phyloP scores from a whole-genome alignment of 2,888 invertebrate genomes.

The Phyllotreta cruciferae region DNA sequence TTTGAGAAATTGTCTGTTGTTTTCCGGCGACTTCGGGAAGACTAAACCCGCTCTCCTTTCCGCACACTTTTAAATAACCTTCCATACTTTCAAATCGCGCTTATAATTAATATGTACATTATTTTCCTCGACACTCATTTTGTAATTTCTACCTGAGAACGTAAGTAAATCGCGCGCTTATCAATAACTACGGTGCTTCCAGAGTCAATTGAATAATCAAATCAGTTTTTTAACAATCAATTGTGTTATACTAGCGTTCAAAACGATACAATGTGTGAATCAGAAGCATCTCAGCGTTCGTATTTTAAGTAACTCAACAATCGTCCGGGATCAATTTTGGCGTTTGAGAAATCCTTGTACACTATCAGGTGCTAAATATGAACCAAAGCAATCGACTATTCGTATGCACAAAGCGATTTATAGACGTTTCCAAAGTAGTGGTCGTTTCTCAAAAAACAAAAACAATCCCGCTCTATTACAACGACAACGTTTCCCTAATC shows the following conservation, averaged over 20 bases:
- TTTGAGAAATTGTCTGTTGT: no score
- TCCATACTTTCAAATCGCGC: neutral
- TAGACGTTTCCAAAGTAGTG: neutral
- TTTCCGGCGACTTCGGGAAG: no score
- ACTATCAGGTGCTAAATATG: conserved; percentile 27
- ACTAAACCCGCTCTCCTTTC: no score
- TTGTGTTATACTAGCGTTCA: no score
- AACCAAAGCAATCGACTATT: neutral
- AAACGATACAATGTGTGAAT: no score
- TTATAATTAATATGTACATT: neutral
- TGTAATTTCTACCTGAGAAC: conserved; percentile 27
- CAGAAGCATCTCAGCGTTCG: no score
- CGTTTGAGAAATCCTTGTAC: conserved; percentile 31
- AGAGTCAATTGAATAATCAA: neutral
- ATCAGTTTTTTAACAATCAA: no score
- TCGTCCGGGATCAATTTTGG: conserved; percentile 13
- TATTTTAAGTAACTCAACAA: no score
- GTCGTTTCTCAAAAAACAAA: neutral
- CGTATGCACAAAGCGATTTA: no score
- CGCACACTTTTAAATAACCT: no score
- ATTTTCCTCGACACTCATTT: conserved; percentile 7
- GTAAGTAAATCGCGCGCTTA: conserved; percentile 25
- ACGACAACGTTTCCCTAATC: conserved; percentile 83
- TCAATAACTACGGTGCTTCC: conserved; percentile 18
- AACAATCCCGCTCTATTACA: conserved; percentile 60